Evolutionary conservation across 2,888 invertebrate species (phyloP), one percentile per base, ranked within the genome.

Genomic region (Sturmia bella): DNA sequence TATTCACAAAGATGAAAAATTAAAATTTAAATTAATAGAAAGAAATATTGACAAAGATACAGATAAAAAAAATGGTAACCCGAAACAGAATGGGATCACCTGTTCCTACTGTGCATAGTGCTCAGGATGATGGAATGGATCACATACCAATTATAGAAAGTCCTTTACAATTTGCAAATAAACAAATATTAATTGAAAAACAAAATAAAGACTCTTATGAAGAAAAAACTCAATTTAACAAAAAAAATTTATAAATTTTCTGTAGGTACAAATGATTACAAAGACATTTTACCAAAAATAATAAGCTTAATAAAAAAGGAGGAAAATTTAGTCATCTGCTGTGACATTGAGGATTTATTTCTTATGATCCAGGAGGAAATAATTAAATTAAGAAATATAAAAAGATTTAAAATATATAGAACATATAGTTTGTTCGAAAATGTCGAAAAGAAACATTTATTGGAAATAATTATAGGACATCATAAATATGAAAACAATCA

Each of bases 161-260:
- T 19, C 56, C 56, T 1, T 15, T 57, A 39, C 54, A 54, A 15
- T 19, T 57, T 17, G 56, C 56, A 4, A 37, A 27, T 5, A 57
- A 19, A 13, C 56, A 15, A 37, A 57, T 57, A 17, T 17, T 57
- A 12, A 45, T 43, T n/a, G 59, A 41, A 41, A 59, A 9, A 24
- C n/a, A 61, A 11, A 7, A 43, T 11, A 32, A 32, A 0, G 43
- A 61, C 13, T 43, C 27, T 12, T 43, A 45, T 12, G 11, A 43
- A 5, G 59, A 59, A 9, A 41, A 24, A 21, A 15, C 9, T 7
- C 41, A 41, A 9, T 43, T 61, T 15, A 17, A 27, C 15, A 61
- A 61, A 15, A 43, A 61, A 43, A 24, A 27, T 61, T 2, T 59
- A 61, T 24, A 43, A 43, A 15, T 59, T 59, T 9, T 19, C 9